Conservation (phyloP, 2,113 vertebrate species). For the Petrocephalus microphthalmus region DNA sequence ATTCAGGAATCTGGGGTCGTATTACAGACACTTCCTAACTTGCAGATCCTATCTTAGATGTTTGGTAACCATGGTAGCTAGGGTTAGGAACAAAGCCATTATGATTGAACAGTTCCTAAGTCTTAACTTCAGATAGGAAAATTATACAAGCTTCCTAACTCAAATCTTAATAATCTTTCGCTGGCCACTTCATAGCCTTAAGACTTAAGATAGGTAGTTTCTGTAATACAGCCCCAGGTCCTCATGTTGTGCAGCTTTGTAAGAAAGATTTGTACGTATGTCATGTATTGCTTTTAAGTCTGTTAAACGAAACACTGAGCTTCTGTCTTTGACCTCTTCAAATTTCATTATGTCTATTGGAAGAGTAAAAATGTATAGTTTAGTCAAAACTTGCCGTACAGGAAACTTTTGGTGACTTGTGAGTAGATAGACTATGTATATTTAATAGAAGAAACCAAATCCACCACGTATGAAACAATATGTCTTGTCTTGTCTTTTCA, state of each 20-base stretch:
- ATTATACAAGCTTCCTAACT: background rate
- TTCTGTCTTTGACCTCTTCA: no score
- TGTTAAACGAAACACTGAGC: no score
- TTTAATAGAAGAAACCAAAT: no score
- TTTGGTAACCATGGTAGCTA: background rate
- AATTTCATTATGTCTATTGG: background rate
- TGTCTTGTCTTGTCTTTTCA: conserved; percentile 13
- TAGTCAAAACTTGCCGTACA: background rate
- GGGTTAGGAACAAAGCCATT: background rate
- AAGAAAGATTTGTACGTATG: no score
- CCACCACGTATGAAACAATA: no score
- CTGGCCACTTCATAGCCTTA: no score
- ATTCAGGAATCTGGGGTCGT: background rate
- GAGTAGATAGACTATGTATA: no score
- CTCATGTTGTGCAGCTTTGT: no score
- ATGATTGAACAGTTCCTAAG: background rate
- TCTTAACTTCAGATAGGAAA: background rate
- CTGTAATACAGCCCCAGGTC: no score
- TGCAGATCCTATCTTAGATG: background rate
- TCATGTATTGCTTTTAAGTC: no score
- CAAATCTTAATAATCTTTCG: background rate
- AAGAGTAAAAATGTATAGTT: background rate
- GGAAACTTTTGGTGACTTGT: no score
- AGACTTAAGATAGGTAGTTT: no score
- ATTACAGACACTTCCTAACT: background rate